Evolutionary conservation across 1,140 invertebrate genomes (phyloP).

Genomic region (Zophobas morio): DNA sequence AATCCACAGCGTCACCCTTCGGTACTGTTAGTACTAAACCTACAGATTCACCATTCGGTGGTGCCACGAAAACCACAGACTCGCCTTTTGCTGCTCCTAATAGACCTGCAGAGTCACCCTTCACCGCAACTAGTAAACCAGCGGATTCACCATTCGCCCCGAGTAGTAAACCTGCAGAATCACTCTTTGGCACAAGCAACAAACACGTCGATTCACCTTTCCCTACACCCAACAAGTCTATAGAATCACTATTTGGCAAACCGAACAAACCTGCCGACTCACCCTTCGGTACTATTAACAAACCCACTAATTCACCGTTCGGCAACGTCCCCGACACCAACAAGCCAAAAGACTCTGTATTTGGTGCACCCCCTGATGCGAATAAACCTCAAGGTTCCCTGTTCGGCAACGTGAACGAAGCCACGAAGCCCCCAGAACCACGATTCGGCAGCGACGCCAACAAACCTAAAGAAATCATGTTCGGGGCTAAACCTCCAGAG

Average conservation of each 20-base stretch:
- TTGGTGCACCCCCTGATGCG: neutral
- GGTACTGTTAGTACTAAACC: neutral
- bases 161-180: too few relatives aligned
- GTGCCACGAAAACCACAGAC: neutral
- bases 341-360: slow-evolving; percentile 17
- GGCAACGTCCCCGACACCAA: neutral
- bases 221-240: too few relatives aligned
- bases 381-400: slow-evolving; percentile 10
- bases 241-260: too few relatives aligned
- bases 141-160: too few relatives aligned
- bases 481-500: slow-evolving; percentile 1
- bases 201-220: too few relatives aligned
- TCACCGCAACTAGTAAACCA: too few relatives aligned
- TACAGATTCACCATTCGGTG: slow-evolving; percentile 3
- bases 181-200: too few relatives aligned
- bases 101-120: neutral
- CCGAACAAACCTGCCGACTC: too few relatives aligned
- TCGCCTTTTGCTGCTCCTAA: neutral
- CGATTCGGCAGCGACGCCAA: slow-evolving; percentile 4
- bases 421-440: slow-evolving; percentile 2
- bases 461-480: slow-evolving; percentile 13
- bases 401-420: neutral
- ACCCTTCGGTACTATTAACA: neutral
- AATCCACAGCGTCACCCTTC: too few relatives aligned
- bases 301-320: neutral